Evolutionary conservation across 2,113 vertebrate species (phyloP).

Genomic region (Poecilia latipinna): DNA sequence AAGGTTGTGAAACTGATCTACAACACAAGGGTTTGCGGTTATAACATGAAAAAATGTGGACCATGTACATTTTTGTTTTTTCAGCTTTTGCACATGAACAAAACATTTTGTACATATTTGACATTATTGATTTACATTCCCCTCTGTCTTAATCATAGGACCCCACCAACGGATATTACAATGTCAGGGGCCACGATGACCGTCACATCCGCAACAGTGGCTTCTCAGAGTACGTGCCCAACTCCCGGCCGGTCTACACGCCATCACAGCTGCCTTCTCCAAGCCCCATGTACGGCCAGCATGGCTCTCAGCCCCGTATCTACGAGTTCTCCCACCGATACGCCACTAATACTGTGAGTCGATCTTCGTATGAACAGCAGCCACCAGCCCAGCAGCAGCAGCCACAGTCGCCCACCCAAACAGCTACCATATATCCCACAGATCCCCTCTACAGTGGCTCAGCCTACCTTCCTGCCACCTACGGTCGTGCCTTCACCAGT

Average conservation of each 20-base stretch:
- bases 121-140: neutral
- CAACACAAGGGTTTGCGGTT: neutral
- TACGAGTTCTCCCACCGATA: slow-evolving; percentile 85
- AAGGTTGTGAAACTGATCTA: too few relatives aligned
- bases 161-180: slow-evolving; percentile 92
- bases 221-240: slow-evolving; percentile 84
- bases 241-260: slow-evolving; percentile 81
- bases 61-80: neutral
- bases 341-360: slow-evolving; percentile 77
- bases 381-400: slow-evolving; percentile 70
- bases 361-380: slow-evolving; percentile 82
- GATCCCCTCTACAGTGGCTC: slow-evolving; percentile 82
- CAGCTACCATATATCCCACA: slow-evolving; percentile 75
- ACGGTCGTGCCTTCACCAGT: slow-evolving; percentile 87
- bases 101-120: neutral
- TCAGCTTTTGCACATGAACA: slow-evolving; percentile 1
- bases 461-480: slow-evolving; percentile 85
- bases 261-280: slow-evolving; percentile 80
- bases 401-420: slow-evolving; percentile 56
- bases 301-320: slow-evolving; percentile 78
- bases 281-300: slow-evolving; percentile 78
- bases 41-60: neutral
- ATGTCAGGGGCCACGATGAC: slow-evolving; percentile 88
- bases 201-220: slow-evolving; percentile 77
- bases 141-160: slow-evolving; percentile 74